phyloP scores from a whole-genome alignment of 2,888 invertebrate species.

The Coecobrya sp. region DNA sequence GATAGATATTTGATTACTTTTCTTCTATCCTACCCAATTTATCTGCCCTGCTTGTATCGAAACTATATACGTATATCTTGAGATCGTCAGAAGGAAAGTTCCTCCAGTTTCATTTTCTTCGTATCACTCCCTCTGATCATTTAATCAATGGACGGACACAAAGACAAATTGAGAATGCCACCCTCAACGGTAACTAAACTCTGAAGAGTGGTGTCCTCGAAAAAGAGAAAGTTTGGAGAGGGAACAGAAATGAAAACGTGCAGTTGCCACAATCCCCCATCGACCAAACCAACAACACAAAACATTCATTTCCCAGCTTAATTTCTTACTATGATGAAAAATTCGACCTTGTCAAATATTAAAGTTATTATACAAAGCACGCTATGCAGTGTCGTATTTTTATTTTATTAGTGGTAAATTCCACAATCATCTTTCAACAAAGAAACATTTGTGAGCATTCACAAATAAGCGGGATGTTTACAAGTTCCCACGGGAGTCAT shows the following conservation, averaged over 20 bases:
- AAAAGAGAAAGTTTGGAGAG: neutral
- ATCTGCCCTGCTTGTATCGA: neutral
- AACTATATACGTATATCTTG: neutral
- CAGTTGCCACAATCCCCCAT: neutral
- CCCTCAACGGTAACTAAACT: constrained; percentile 9
- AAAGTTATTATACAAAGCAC: too few species aligned
- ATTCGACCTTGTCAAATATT: too few species aligned
- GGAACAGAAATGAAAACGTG: neutral
- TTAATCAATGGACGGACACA: constrained; percentile 74
- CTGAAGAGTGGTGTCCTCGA: neutral
- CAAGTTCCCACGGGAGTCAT: constrained; percentile 2
- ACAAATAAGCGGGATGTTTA: too few species aligned
- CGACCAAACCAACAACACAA: neutral
- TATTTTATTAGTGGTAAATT: too few species aligned
- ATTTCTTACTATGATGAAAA: too few species aligned
- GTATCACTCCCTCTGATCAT: constrained; percentile 65
- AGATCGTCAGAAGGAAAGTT: constrained; percentile 23
- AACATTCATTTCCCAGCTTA: too few species aligned
- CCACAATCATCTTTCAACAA: neutral
- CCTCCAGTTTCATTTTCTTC: constrained; percentile 66
- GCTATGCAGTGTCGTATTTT: too few species aligned
- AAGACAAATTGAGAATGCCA: constrained; percentile 46
- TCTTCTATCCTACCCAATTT: neutral
- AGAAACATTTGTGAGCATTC: neutral
- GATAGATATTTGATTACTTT: constrained; percentile 64